A percentile compares a stretch with the other conserved stretches of the same genome.
Evolutionary conservation across 2,888 invertebrate genomes (phyloP).

Genomic region (Aphrophora alni): DNA sequence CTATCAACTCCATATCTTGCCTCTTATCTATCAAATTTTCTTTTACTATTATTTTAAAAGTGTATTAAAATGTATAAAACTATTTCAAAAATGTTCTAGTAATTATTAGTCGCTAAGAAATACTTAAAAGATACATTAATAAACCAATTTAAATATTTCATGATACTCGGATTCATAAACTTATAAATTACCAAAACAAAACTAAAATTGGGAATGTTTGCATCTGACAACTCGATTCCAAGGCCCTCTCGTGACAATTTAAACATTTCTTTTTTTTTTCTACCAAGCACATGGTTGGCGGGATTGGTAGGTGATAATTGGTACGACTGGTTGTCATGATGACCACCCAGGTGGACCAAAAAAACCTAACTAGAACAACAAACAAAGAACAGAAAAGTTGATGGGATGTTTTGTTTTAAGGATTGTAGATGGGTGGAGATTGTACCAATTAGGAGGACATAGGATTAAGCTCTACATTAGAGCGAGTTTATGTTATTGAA

Average conservation of each 20-base stretch:
- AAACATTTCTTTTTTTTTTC: constrained; percentile 29
- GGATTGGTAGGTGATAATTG: constrained; percentile 36
- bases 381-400: constrained; percentile 11
- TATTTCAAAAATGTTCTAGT: no score
- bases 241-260: constrained; percentile 28
- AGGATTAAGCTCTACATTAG: constrained; percentile 32
- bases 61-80: no score
- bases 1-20: no score
- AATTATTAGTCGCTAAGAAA: no score
- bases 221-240: not conserved
- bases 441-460: constrained; percentile 31
- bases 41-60: no score
- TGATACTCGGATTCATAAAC: not conserved
- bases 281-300: constrained; percentile 26
- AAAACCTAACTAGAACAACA: constrained; percentile 18
- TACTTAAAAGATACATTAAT: no score
- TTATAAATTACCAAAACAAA: not conserved
- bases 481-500: not conserved
- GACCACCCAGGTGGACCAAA: constrained; percentile 35
- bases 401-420: not conserved
- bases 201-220: not conserved
- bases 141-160: no score
- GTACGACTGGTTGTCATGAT: constrained; percentile 36
- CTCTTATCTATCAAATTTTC: no score
- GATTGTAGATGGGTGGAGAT: constrained; percentile 33